These are phyloP conservation scores for Nasonia vitripennis DNA, from an alignment of 1,140 invertebrate species.

Conservation along the genomic window DNA sequence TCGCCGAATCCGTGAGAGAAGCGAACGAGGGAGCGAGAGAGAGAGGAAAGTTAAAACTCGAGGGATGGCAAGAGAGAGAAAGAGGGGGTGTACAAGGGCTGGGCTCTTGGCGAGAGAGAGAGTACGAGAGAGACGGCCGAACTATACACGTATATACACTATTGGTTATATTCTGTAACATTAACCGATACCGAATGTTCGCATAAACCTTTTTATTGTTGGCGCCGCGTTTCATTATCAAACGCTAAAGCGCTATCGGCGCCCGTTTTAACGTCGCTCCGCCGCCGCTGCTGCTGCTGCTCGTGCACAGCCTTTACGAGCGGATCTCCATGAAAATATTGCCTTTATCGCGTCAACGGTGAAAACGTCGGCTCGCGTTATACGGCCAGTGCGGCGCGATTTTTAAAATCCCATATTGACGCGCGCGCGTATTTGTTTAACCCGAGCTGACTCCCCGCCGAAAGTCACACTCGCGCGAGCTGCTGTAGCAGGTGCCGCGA, in stretches of 20 bases:
- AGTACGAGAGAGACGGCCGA: slow-evolving; percentile 33
- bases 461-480: no score
- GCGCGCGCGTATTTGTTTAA: neutral
- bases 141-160: slow-evolving; percentile 8
- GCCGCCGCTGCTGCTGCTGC: neutral
- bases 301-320: no score
- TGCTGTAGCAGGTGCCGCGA: neutral
- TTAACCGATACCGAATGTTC: slow-evolving; percentile 62
- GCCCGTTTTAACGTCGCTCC: slow-evolving; percentile 28
- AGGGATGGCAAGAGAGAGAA: slow-evolving; percentile 38
- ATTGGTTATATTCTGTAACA: slow-evolving; percentile 63
- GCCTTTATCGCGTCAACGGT: slow-evolving; percentile 45
- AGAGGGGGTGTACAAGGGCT: slow-evolving; percentile 7
- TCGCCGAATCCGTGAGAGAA: slow-evolving; percentile 51
- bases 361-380: slow-evolving; percentile 19
- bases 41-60: slow-evolving; percentile 52
- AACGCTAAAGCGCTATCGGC: slow-evolving; percentile 47
- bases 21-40: slow-evolving; percentile 51
- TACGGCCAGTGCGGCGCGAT: neutral
- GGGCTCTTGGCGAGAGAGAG: slow-evolving; percentile 8
- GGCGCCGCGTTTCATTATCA: slow-evolving; percentile 53
- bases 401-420: neutral
- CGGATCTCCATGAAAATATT: slow-evolving; percentile 45
- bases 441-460: no score
- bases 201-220: slow-evolving; percentile 59